phyloP scores from a whole-genome alignment of 2,888 invertebrate species.

The Pelosia muscerda region DNA sequence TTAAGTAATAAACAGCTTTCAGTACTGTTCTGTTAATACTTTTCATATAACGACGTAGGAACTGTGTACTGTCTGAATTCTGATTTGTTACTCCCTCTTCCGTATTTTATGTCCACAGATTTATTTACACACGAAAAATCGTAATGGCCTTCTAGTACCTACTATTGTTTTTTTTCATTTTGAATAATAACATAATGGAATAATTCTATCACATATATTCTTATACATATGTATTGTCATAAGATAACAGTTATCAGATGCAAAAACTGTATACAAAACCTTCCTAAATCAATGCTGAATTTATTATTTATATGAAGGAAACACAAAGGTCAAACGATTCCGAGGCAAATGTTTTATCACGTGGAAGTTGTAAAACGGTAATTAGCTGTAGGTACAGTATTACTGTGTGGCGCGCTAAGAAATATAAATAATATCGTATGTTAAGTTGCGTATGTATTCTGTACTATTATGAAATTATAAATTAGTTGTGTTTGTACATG shows the following conservation, averaged over 20 bases:
- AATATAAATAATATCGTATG: constrained; percentile 6
- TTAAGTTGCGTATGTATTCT: not conserved
- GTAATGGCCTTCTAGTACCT: too few relatives aligned
- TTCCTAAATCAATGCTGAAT: not conserved
- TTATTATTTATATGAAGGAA: constrained; percentile 2
- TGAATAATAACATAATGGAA: too few relatives aligned
- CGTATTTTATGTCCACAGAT: too few relatives aligned
- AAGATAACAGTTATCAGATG: not conserved
- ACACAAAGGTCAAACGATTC: constrained; percentile 13
- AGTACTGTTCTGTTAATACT: too few relatives aligned
- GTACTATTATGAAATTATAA: not conserved
- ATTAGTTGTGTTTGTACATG: not conserved
- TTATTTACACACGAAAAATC: too few relatives aligned
- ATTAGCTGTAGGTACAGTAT: constrained; percentile 16
- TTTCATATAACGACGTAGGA: too few relatives aligned
- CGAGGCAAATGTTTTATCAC: constrained; percentile 15
- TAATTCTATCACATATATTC: too few relatives aligned
- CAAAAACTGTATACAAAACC: not conserved
- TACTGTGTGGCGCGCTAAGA: constrained; percentile 15
- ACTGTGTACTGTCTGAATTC: too few relatives aligned
- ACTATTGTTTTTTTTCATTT: too few relatives aligned
- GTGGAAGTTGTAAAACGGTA: constrained; percentile 19
- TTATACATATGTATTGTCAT: not conserved
- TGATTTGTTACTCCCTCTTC: too few relatives aligned
- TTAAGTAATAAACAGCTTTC: too few relatives aligned